A percentile compares a stretch with the other conserved stretches of the same genome.
Evolutionary conservation across 2,113 vertebrate species (phyloP).

Genomic region (Tachycineta bicolor): DNA sequence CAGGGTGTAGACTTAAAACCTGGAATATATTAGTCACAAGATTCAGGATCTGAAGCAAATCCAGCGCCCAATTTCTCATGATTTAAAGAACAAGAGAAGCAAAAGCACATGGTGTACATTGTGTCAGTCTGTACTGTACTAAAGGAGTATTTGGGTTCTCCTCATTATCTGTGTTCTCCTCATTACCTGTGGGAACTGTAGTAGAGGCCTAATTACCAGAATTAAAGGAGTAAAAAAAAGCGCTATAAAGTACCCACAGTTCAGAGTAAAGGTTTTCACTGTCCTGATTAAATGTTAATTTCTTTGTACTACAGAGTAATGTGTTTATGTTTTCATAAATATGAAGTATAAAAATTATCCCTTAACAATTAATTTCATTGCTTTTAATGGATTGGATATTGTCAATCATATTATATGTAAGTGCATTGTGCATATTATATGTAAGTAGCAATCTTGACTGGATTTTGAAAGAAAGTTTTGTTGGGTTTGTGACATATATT

Average conservation of each 20-base stretch:
- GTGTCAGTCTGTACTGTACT: background rate
- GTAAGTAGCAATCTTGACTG: slow-evolving; percentile 9
- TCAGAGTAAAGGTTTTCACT: background rate
- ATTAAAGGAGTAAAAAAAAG: background rate
- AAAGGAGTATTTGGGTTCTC: background rate
- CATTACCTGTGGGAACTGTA: background rate
- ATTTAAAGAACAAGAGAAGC: background rate
- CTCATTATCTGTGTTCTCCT: background rate
- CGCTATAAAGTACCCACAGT: background rate
- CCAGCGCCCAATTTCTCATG: background rate
- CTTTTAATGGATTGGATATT: slow-evolving; percentile 24
- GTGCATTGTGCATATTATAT: background rate
- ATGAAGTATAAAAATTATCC: slow-evolving; percentile 28
- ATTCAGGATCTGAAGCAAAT: background rate
- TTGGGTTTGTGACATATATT: background rate
- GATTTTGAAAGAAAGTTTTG: slow-evolving; percentile 19
- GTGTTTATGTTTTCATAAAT: slow-evolving; percentile 57
- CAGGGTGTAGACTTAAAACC: background rate
- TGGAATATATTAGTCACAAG: background rate
- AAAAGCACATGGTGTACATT: background rate
- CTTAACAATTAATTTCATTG: slow-evolving; percentile 29
- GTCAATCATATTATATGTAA: background rate
- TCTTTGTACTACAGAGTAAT: slow-evolving; percentile 23
- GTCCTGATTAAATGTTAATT: slow-evolving; percentile 54
- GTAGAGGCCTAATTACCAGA: background rate